Base-by-base conservation (phyloP, 2,888 invertebrate genomes). In the Cerastoderma edule region DNA sequence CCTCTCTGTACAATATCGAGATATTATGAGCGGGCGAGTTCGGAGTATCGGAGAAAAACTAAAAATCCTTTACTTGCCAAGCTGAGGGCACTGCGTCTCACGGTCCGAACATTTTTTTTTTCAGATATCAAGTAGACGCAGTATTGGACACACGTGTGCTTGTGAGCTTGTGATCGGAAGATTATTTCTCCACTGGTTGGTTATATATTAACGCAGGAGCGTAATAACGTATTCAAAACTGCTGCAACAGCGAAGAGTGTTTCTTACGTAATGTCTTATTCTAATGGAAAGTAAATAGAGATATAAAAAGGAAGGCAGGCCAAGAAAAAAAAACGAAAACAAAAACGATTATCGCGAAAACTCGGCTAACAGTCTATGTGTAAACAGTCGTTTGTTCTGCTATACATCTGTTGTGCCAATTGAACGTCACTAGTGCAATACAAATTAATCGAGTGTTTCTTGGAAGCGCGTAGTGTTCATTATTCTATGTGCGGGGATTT, bases 391-490 rank as follows among this genome's bases (percentile, higher is more conserved):
- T 60, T 60, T 30, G n/a, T 60, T 39, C 35, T 60, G 60, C 60
- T 39, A 39, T 60, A 60, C 60, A 60, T 60, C 60, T 60, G 60
- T 60, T 39, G n/a, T 60, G 60, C 39, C 60, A 60, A 60, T 60
- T 60, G 60, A 60, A 60, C 60, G 60, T n/a, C n/a, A n/a, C 60
- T 60, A 60, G 60, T 60, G 60, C 60, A 60, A 60, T 60, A 60
- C 60, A 60, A 60, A 60, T 60, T 60, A 60, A 60, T 60, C 60
- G 60, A 60, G 60, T 60, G 39, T 60, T 60, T 39, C 22, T 22
- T 60, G 39, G 35, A 39, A 35, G 22, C 16, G 39, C 22, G 33
- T 50, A 22, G 28, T 57, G 8, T 57, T 28, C 27, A 56, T 56
- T 56, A 30, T 56, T 56, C 56, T 3, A 3, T 56, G 56, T 56